Base-by-base conservation (phyloP, 2,888 invertebrate genomes). In the Nemotelus nigrinus region DNA sequence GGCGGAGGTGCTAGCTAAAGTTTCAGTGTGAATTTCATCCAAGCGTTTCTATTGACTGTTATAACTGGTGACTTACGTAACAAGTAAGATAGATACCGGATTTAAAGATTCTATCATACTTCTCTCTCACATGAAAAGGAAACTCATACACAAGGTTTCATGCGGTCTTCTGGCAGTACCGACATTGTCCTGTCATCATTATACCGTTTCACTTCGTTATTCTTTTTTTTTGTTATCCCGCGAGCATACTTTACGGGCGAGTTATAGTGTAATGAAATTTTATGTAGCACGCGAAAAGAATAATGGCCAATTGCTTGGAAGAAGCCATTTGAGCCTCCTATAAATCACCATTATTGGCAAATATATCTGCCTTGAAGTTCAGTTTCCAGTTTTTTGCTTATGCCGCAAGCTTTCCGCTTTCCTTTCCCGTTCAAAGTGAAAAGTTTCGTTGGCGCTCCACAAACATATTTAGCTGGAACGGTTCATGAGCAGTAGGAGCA, bases 241-340 rank as follows among this genome's bases (percentile, higher is more conserved):
- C 70, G 43, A 53, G 50, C 70, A 70, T 71, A 71, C 71, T 79
- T 76, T 79, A 77, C 78, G 77, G 75, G 78, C 77, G 76, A 79
- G 76, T 79, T 78, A 79, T 79, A 64, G 78, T 68, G 75, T 79
- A 79, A 79, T 79, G 79, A 79, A 79, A 79, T 77, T 79, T 79
- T 79, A 79, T 79, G 79, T 79, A 78, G 70, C 79, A 67, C 72
- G 75, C 77, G 74, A 74, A 72, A 79, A 79, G 79, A 79, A 79
- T 78, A 79, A 79, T 79, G 77, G 79, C 78, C 79, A 79, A 79
- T 79, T 79, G 79, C 77, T 78, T 68, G 79, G 78, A 79, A 79
- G 74, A 79, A 79, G 78, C 78, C 78, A 78, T 79, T 79, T 78
- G 75, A 78, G 78, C 79, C 44, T 50, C 39, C 65, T 77, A 78